Conservation (phyloP, 1,140 invertebrate genomes). For the Saccostrea echinata region DNA sequence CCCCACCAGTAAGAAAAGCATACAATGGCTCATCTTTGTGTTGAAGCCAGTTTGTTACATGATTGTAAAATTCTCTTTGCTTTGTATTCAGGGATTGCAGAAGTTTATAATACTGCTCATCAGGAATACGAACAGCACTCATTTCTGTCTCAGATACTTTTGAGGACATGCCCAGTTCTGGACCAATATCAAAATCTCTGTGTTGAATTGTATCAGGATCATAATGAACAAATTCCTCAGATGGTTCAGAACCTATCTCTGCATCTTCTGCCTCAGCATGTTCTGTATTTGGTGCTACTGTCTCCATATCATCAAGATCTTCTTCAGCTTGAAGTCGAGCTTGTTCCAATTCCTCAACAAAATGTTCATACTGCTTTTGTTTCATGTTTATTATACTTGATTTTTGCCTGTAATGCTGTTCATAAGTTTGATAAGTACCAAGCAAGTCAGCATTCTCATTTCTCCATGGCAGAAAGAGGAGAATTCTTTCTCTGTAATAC, state of each 20-base stretch:
- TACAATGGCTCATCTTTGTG: conserved; percentile 48
- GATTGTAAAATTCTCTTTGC: conserved; percentile 54
- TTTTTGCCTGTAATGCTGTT: conserved; percentile 18
- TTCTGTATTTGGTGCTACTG: conserved; percentile 47
- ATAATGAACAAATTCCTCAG: conserved; percentile 48
- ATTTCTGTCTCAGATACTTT: conserved; percentile 42
- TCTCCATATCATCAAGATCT: conserved; percentile 22
- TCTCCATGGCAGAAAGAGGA: conserved; percentile 48
- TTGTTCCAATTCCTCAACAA: conserved; percentile 39
- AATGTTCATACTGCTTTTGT: conserved; percentile 41
- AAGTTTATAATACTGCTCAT: conserved; percentile 46
- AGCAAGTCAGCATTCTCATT: conserved; percentile 44
- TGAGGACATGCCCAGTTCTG: conserved; percentile 34
- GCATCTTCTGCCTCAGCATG: conserved; percentile 33
- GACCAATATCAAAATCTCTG: conserved; percentile 47
- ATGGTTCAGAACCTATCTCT: conserved; percentile 27
- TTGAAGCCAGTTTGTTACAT: conserved; percentile 47
- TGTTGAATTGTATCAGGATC: conserved; percentile 46
- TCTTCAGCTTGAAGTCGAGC: conserved; percentile 44
- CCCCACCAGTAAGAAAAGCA: conserved; percentile 57
- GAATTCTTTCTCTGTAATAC: conserved; percentile 46
- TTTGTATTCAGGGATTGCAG: conserved; percentile 47
- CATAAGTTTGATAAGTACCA: conserved; percentile 11
- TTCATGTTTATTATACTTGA: not conserved
- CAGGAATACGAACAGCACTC: conserved; percentile 34